Evolutionary conservation across 2,113 vertebrate genomes (phyloP).

Genomic region (Elgaria multicarinata): DNA sequence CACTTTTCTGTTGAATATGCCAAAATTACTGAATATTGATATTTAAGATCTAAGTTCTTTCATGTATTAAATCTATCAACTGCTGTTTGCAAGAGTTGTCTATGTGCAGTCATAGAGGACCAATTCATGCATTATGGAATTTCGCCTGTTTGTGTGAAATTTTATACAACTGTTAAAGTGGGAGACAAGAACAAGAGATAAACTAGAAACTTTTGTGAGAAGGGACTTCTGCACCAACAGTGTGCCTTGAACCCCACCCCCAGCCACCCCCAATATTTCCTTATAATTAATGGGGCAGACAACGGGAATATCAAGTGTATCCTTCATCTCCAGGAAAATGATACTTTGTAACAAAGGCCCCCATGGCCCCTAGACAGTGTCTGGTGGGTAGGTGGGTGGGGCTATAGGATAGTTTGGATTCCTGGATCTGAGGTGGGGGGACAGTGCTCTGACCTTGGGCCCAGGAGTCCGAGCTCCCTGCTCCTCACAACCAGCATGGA

Average conservation of each 20-base stretch:
- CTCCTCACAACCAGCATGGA: too few species aligned
- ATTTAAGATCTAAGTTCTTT: neutral
- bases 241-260: too few species aligned
- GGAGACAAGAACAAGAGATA: neutral
- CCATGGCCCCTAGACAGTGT: too few species aligned
- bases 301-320: neutral
- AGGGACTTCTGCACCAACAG: neutral
- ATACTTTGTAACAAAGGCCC: neutral
- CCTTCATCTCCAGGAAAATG: neutral
- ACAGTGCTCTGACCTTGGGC: too few species aligned
- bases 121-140: neutral
- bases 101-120: neutral
- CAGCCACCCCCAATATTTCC: neutral
- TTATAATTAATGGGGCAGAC: too few species aligned
- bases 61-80: neutral
- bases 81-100: neutral
- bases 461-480: too few species aligned
- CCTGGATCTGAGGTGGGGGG: too few species aligned
- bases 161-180: neutral
- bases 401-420: too few species aligned
- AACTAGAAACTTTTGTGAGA: neutral
- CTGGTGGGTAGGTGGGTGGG: too few species aligned
- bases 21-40: neutral
- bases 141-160: neutral
- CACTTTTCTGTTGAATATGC: neutral